A percentile compares a stretch with the other conserved stretches of the same genome.
phyloP scores from a whole-genome alignment of 2,888 invertebrate genomes.

The Chesias legatella region DNA sequence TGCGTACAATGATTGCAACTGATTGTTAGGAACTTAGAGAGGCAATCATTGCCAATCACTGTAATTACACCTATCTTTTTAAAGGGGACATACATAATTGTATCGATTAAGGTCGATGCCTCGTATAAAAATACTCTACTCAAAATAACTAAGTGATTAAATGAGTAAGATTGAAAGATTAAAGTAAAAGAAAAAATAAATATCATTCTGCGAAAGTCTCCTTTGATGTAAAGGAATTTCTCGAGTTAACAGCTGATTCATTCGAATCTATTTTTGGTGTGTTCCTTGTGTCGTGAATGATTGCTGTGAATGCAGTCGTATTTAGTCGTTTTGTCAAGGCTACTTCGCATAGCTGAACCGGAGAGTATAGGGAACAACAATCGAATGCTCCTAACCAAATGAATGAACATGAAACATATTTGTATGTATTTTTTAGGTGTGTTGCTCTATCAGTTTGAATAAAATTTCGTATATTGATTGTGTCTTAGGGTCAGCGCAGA shows the following conservation, averaged over 20 bases:
- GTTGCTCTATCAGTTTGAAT: no score
- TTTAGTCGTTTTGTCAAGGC: conserved; percentile 54
- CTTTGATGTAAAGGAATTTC: conserved; percentile 71
- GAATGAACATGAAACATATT: no score
- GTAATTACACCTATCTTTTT: conserved; percentile 18
- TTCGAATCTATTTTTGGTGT: conserved; percentile 61
- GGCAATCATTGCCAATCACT: conserved; percentile 27
- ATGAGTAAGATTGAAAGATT: conserved; percentile 5
- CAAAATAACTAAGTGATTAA: conserved; percentile 30
- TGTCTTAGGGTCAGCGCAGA: no score
- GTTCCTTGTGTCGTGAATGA: conserved; percentile 39
- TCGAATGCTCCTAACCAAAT: no score
- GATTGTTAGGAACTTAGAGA: conserved; percentile 26
- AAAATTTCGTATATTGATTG: no score
- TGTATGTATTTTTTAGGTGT: no score
- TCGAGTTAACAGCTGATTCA: conserved; percentile 69
- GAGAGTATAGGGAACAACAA: no score
- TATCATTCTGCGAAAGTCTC: conserved; percentile 55
- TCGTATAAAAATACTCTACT: conserved; percentile 29
- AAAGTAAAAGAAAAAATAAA: conserved; percentile 40
- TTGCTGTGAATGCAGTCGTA: conserved; percentile 57
- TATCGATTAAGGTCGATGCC: conserved; percentile 19
- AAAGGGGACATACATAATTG: conserved; percentile 23
- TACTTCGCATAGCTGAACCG: no score
- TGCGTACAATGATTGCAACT: conserved; percentile 36